Evolutionary conservation across 2,888 invertebrate genomes (phyloP), one percentile per base, ranked within the genome.

Genomic region (Beris chalybata): DNA sequence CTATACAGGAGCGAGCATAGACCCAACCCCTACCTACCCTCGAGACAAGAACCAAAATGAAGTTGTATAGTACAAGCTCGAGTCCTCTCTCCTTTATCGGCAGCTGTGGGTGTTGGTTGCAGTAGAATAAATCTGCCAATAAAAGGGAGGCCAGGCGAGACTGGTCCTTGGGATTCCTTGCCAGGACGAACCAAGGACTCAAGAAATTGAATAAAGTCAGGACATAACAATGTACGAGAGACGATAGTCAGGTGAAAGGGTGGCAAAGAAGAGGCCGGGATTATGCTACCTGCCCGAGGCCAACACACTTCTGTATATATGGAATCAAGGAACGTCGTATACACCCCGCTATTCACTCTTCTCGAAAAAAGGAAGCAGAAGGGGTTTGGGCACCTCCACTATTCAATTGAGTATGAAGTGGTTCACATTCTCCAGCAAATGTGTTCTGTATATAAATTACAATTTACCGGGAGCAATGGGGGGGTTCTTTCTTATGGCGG

Each of bases 81-180:
- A 38, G 11, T 61, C 61, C 61, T 61, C 38, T 38, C 38, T 38
- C 38, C 7, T 38, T 7, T 38, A 38, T 38, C 38, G 38, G 38
- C 9, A 50, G 61, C 52, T 32, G 50, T 61, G 65, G 68, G 63
- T 57, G 57, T 45, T 66, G 57, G 68, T 57, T 63, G 65, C 61
- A 57, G 45, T 45, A 32, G 59, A 68, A 68, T 68, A 68, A 65
- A 68, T 68, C 66, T 68, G 61, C 68, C 65, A 68, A 66, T 68
- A 66, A 68, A 68, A 65, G 63, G 53, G 57, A 61, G 50, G 44
- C 53, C 30, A 43, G 6, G 38, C 29, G 52, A 30, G 58, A 59
- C 45, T 32, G 59, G 61, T n/a, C 61, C 9, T 38, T 4, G 9
- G 38, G 2, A 38, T 38, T 29, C n/a, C 29, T 22, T 4, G 43